A percentile compares a stretch with the other conserved stretches of the same genome.
phyloP scores from a whole-genome alignment of 2,888 invertebrate species.

The Agrotis puta region DNA sequence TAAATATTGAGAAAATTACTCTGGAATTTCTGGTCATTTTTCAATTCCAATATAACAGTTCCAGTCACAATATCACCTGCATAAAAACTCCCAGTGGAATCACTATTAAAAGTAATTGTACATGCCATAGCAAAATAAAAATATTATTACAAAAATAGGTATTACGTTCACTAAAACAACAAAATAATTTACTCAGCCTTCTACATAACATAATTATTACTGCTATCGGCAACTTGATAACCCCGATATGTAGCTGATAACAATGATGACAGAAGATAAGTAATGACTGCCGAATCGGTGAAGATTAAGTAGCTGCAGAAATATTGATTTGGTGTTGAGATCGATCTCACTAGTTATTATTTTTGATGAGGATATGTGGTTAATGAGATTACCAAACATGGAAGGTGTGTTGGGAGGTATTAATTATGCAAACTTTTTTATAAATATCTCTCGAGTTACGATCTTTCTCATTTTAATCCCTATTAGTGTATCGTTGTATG shows the following conservation, averaged over 20 bases:
- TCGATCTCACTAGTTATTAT: background rate
- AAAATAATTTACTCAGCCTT: constrained; percentile 38
- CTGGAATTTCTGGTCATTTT: constrained; percentile 77
- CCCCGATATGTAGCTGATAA: constrained; percentile 58
- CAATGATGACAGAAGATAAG: constrained; percentile 57
- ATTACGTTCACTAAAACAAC: constrained; percentile 29
- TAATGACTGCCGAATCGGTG: constrained; percentile 35
- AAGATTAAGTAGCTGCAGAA: constrained; percentile 35
- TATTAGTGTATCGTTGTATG: background rate
- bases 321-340: constrained; percentile 32
- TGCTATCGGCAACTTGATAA: constrained; percentile 57
- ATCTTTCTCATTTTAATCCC: background rate
- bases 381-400: background rate
- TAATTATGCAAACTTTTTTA: background rate
- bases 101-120: constrained; percentile 80
- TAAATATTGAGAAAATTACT: constrained; percentile 65
- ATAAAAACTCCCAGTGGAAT: constrained; percentile 80
- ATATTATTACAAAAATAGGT: constrained; percentile 20
- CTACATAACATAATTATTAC: constrained; percentile 48
- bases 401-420: background rate
- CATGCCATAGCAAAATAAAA: constrained; percentile 75
- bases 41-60: constrained; percentile 78
- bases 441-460: background rate
- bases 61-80: constrained; percentile 86
- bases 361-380: background rate